Conservation (phyloP, 2,888 invertebrate species). For the Merodon equestris region DNA sequence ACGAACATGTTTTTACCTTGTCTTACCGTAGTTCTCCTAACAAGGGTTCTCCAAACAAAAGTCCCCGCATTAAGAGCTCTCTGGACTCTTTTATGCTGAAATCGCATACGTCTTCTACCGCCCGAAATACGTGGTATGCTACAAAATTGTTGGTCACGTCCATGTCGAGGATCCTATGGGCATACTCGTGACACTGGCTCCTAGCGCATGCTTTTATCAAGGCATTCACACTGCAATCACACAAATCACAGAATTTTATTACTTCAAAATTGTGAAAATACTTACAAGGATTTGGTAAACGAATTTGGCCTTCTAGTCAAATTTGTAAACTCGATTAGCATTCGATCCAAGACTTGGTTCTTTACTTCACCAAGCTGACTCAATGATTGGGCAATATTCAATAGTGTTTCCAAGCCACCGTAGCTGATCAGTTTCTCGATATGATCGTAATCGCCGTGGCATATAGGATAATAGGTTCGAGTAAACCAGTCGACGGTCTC, state of each 20-base stretch:
- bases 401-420: slow-evolving; percentile 17
- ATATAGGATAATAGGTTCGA: too few species aligned
- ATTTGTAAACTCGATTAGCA: too few species aligned
- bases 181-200: slow-evolving; percentile 17
- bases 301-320: too few species aligned
- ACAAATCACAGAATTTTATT: too few species aligned
- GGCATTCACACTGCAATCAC: too few species aligned
- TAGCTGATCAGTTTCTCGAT: slow-evolving; percentile 17
- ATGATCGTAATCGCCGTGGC: background rate
- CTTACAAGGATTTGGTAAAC: too few species aligned
- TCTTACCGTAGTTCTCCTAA: slow-evolving; percentile 73
- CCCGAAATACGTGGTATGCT: slow-evolving; percentile 19
- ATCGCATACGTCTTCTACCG: background rate
- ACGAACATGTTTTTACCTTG: too few species aligned
- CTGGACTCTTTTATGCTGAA: slow-evolving; percentile 8
- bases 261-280: too few species aligned
- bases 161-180: slow-evolving; percentile 38
- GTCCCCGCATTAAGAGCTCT: slow-evolving; percentile 60
- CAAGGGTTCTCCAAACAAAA: slow-evolving; percentile 71
- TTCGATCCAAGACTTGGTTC: background rate
- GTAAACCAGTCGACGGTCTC: slow-evolving; percentile 42
- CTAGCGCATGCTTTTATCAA: slow-evolving; percentile 6
- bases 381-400: slow-evolving; percentile 3
- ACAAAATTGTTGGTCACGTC: slow-evolving; percentile 27
- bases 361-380: background rate